These are phyloP conservation scores for Semnopithecus entellus DNA, from an alignment of 2,113 vertebrate species.

Conservation along the genomic window DNA sequence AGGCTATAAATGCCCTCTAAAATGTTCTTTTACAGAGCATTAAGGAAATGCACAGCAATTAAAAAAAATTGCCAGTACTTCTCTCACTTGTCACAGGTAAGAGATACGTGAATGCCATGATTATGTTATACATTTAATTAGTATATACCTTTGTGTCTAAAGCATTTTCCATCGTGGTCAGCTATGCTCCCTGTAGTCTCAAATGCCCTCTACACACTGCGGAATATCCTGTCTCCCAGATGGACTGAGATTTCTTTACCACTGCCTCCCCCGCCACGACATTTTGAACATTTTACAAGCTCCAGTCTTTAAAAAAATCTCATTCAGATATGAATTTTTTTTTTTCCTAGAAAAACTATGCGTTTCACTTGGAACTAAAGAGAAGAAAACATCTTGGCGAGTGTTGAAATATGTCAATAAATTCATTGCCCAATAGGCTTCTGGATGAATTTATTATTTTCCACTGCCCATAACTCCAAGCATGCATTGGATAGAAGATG, in stretches of 20 bases:
- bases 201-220: not conserved
- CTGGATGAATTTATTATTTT: not conserved
- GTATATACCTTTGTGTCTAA: not conserved
- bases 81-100: not conserved
- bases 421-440: not conserved
- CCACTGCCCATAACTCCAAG: not conserved
- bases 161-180: not conserved
- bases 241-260: not conserved
- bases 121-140: not conserved
- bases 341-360: not conserved
- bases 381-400: not conserved
- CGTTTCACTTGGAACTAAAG: not conserved
- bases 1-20: not conserved
- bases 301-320: not conserved
- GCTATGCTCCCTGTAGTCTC: not conserved
- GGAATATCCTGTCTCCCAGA: not conserved
- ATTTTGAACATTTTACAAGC: not conserved
- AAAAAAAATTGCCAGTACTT: not conserved
- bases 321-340: not conserved
- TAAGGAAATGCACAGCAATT: not conserved
- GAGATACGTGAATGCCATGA: not conserved
- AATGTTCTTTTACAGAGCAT: not conserved
- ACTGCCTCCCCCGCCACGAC: fast-evolving
- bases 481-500: not conserved
- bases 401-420: not conserved